phyloP scores from a whole-genome alignment of 2,113 vertebrate genomes.

The Proteles cristata region DNA sequence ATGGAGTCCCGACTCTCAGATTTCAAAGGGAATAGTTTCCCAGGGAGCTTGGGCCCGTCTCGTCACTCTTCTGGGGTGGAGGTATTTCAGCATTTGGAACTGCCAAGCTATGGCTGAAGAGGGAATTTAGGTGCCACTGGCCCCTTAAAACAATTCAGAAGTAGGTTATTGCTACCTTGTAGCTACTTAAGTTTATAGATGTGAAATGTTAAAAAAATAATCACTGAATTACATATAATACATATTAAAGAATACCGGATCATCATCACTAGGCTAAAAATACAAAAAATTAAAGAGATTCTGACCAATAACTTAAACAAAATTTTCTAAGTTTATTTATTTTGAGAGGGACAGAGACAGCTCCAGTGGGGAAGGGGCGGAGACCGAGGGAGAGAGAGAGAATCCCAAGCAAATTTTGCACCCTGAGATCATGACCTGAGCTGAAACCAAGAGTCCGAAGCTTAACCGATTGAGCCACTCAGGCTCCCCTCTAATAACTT shows the following conservation, averaged over 20 bases:
- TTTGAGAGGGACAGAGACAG: too few relatives aligned
- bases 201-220: background rate
- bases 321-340: too few relatives aligned
- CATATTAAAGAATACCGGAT: background rate
- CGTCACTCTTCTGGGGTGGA: background rate
- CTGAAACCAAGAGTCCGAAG: too few relatives aligned
- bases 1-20: background rate
- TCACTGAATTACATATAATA: background rate
- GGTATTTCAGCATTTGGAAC: background rate
- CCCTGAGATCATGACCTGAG: too few relatives aligned
- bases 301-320: background rate
- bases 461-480: too few relatives aligned
- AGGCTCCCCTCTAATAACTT: background rate
- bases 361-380: too few relatives aligned
- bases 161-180: too few relatives aligned
- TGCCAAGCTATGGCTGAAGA: background rate
- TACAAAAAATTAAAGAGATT: background rate
- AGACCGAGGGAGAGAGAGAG: too few relatives aligned
- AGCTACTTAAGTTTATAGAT: constrained; percentile 4
- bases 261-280: background rate
- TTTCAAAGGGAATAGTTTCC: background rate
- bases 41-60: background rate
- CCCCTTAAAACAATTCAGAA: background rate
- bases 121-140: background rate
- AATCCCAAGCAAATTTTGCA: too few relatives aligned